Percentiles rank a stretch among this genome's conserved stretches.
Conservation (phyloP, 2,797 vertebrate genomes). For the Acridotheres tristis region DNA sequence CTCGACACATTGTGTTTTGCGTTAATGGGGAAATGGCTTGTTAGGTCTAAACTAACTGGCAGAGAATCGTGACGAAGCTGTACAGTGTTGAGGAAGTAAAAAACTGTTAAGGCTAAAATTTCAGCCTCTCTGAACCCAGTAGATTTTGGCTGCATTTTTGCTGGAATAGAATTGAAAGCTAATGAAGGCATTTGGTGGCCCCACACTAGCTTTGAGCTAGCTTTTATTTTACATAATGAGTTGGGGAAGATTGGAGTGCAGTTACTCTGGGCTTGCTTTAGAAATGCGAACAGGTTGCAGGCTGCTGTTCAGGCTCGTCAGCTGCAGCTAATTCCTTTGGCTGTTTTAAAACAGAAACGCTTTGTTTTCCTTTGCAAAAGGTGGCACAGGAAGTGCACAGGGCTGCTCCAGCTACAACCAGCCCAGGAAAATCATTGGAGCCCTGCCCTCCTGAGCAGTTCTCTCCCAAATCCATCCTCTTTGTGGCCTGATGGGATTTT, state of each 20-base stretch:
- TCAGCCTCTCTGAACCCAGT: background rate
- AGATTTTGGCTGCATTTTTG: background rate
- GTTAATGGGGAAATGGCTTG: conserved; percentile 18
- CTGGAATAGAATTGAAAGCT: conserved; percentile 16
- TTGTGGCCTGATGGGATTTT: background rate
- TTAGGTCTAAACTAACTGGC: conserved; percentile 2
- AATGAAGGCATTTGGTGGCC: conserved; percentile 44
- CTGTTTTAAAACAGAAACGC: background rate
- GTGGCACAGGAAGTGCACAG: fast-evolving
- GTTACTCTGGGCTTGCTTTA: conserved; percentile 1
- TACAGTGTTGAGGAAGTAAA: background rate
- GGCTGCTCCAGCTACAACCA: background rate
- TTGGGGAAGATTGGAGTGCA: background rate
- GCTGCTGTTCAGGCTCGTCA: background rate
- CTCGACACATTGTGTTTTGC: background rate
- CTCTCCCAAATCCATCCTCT: no score
- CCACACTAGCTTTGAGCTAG: conserved; percentile 10
- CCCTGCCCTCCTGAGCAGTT: background rate
- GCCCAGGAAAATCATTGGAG: background rate
- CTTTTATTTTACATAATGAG: conserved; percentile 47
- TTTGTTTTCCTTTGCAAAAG: background rate
- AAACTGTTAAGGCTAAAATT: conserved; percentile 21
- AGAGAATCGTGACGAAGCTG: conserved; percentile 25
- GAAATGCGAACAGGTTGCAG: background rate
- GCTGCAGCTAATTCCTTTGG: background rate